A percentile compares a stretch with the other conserved stretches of the same genome.
These are phyloP conservation scores for Eremophila alpestris DNA, from an alignment of 2,797 vertebrate species.

Conservation along the genomic window DNA sequence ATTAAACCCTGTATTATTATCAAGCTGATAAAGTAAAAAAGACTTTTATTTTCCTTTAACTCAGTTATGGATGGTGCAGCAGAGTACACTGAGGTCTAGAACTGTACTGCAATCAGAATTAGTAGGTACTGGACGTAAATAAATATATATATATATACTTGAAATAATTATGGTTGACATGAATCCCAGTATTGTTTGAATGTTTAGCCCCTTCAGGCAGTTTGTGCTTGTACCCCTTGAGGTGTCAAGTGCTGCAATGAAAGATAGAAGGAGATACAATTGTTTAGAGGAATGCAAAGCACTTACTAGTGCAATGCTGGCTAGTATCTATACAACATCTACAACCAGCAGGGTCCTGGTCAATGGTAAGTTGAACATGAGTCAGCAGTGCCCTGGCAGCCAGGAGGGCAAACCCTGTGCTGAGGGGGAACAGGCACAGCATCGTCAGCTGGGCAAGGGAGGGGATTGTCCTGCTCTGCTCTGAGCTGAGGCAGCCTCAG, in stretches of 20 bases:
- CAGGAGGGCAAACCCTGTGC: neutral
- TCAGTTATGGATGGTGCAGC: neutral
- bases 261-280: neutral
- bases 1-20: conserved; percentile 69
- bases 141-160: neutral
- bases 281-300: neutral
- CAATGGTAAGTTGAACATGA: fast-evolving
- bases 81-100: neutral
- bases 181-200: neutral
- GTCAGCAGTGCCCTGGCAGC: neutral
- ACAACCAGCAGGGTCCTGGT: fast-evolving
- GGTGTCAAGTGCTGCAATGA: neutral
- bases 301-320: neutral
- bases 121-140: neutral
- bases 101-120: neutral
- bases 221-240: neutral
- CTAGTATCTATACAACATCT: neutral
- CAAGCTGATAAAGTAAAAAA: conserved; percentile 54
- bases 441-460: fast-evolving
- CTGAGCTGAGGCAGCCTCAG: fast-evolving
- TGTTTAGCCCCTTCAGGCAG: neutral
- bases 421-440: neutral
- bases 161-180: neutral
- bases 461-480: neutral
- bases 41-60: conserved; percentile 35